Evolutionary conservation across 2,888 invertebrate genomes (phyloP), one percentile per base, ranked within the genome.

Genomic region (Chrysopilus asiliformis): DNA sequence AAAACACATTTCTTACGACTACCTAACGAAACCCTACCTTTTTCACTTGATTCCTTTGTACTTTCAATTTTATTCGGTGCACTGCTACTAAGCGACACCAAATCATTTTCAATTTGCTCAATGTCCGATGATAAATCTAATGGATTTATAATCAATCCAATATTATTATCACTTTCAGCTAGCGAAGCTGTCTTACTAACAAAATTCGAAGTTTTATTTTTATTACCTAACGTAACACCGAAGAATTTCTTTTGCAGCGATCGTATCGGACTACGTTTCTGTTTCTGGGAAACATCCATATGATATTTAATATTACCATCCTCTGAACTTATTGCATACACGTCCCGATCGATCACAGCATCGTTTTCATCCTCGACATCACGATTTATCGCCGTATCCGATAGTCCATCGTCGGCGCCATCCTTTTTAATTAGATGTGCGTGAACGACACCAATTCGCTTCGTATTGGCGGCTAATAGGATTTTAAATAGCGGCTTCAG

Each of bases 261-360:
- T 2, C 61, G 45, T 26, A 63, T 62, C 1, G 63, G 64, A 41
- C 62, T 60, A 13, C 58, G 56, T 42, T 62, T 64, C 38, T 62
- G 60, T 38, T 49, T 52, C 15, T 45, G 44, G 7, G 51, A 49
- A 2, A 52, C 45, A 34, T 58, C 57, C 39, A 58, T 56, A 44
- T 61, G 62, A 35, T 64, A 62, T 39, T 59, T 76, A 4, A 86
- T 76, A 47, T 82, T 81, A 2, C 85, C 85, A 47, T 80, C 80
- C 18, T 82, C 79, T 29, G 78, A 82, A 51, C 84, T 84, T 28
- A 86, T 81, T 2, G 85, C 85, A 51, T 79, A 84, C 10, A 86
- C 79, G 51, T 78, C 80, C 15, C 68, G 67, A 30, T 51, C 51
- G 4, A 43, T 32, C 2, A 43, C 29, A 7, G 30, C 34, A 19